A percentile compares a stretch with the other conserved stretches of the same genome.
Evolutionary conservation across 2,797 vertebrate species (phyloP).

Genomic region (Dicrostonyx torquatus): DNA sequence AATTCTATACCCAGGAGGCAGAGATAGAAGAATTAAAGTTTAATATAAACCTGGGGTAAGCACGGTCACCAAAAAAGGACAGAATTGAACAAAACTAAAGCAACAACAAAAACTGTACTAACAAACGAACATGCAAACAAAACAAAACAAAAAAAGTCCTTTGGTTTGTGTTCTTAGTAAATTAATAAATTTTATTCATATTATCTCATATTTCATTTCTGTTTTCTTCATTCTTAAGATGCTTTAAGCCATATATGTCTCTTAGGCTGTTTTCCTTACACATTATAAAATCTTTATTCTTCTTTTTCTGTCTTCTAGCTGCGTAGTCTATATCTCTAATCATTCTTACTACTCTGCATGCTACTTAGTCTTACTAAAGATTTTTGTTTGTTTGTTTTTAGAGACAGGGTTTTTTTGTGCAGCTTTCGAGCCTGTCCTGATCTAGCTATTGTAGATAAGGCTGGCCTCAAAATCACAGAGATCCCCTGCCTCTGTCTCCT

Average conservation of each 20-base stretch:
- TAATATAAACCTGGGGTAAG: neutral
- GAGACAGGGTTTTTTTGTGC: too few species aligned
- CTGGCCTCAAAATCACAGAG: too few species aligned
- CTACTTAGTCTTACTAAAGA: neutral
- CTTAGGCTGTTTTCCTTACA: neutral
- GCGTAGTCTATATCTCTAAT: neutral
- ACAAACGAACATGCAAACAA: neutral
- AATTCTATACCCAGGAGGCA: neutral
- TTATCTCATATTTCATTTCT: neutral
- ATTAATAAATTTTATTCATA: conserved; percentile 40
- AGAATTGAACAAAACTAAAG: neutral
- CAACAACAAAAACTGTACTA: neutral
- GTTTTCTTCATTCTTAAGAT: conserved; percentile 38
- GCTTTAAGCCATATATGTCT: neutral
- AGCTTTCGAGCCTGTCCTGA: too few species aligned
- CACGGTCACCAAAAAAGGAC: neutral
- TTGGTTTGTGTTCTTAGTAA: neutral
- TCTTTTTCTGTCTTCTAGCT: neutral
- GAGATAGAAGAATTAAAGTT: neutral
- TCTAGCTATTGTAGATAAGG: too few species aligned
- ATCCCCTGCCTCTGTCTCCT: too few species aligned
- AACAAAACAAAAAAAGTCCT: too few species aligned
- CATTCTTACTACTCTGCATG: neutral
- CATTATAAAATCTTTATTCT: neutral
- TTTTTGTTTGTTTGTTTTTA: neutral